These are phyloP conservation scores for Anguilla marmorata DNA, from an alignment of 2,797 vertebrate genomes.

Conservation along the genomic window DNA sequence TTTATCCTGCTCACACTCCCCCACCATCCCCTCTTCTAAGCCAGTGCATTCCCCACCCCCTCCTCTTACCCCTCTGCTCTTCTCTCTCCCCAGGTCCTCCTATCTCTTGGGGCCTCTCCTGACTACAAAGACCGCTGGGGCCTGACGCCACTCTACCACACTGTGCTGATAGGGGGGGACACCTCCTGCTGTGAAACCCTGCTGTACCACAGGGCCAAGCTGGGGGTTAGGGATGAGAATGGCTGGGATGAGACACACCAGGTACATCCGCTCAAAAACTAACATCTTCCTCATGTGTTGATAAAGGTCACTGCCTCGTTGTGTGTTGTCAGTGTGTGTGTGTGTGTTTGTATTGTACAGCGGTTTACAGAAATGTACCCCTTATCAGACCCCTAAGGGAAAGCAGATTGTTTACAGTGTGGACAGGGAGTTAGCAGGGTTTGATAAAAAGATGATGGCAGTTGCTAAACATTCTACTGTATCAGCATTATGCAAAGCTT, in stretches of 20 bases:
- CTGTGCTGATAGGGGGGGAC: slow-evolving; percentile 90
- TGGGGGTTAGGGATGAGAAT: slow-evolving; percentile 88
- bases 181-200: slow-evolving; percentile 92
- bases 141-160: slow-evolving; percentile 91
- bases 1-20: background rate
- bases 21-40: background rate
- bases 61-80: background rate
- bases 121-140: slow-evolving; percentile 93
- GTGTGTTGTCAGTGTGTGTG: slow-evolving; percentile 7
- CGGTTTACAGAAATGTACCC: no score
- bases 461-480: no score
- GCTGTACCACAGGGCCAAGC: slow-evolving; percentile 81
- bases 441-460: no score
- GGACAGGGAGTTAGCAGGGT: no score
- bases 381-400: no score
- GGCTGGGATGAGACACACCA: slow-evolving; percentile 96
- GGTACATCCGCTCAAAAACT: slow-evolving; percentile 60
- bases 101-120: slow-evolving; percentile 87
- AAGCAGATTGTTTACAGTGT: no score
- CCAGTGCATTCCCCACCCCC: background rate
- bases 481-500: no score
- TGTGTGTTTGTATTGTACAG: background rate
- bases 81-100: slow-evolving; percentile 63
- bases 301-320: background rate
- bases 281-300: background rate